Conservation (phyloP, 2,888 invertebrate genomes). For the Ashinkailepas kermadecensis region DNA sequence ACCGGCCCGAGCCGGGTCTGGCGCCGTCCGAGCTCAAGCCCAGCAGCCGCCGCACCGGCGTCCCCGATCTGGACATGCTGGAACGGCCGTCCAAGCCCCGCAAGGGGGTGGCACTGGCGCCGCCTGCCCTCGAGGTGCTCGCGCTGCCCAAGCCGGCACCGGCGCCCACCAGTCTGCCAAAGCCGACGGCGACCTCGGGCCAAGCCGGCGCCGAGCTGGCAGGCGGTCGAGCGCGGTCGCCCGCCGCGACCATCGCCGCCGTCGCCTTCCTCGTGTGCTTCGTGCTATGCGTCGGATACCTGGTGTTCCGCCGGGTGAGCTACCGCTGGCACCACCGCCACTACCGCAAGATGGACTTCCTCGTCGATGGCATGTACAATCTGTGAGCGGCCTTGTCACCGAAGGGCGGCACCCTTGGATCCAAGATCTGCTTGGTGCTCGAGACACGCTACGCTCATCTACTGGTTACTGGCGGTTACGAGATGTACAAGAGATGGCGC, state of each 20-base stretch:
- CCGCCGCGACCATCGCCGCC: not conserved
- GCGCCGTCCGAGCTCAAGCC: not conserved
- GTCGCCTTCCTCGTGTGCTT: not conserved
- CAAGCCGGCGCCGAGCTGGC: not conserved
- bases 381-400: not conserved
- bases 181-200: not conserved
- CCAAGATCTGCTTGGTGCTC: too few species aligned
- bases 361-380: slow-evolving; percentile 14
- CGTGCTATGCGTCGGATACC: not conserved
- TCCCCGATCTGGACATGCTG: not conserved
- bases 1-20: slow-evolving; percentile 11
- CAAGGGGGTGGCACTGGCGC: not conserved
- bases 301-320: not conserved
- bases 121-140: not conserved
- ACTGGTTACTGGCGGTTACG: too few species aligned
- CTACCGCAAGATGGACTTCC: slow-evolving; percentile 15
- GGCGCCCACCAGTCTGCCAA: not conserved
- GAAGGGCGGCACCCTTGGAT: too few species aligned
- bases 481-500: too few species aligned
- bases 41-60: slow-evolving; percentile 3
- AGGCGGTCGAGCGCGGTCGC: not conserved
- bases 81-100: not conserved
- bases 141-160: not conserved
- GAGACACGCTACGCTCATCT: too few species aligned
- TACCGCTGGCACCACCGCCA: not conserved